phyloP scores from a whole-genome alignment of 2,797 vertebrate genomes.

The Podarcis siculus region DNA sequence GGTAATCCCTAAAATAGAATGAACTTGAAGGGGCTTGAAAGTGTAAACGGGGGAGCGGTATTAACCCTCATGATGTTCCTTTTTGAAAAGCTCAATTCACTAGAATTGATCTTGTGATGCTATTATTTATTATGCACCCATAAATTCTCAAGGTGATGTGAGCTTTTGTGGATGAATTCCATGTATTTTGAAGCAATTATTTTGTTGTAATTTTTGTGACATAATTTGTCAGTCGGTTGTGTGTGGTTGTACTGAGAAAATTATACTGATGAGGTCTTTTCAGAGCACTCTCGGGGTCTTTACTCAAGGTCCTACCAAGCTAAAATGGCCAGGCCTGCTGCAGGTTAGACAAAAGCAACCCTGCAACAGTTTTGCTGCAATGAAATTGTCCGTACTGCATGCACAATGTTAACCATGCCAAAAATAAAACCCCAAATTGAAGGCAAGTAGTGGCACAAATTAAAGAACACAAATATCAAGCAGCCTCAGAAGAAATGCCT shows the following conservation, averaged over 20 bases:
- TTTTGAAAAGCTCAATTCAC: neutral
- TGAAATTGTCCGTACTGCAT: neutral
- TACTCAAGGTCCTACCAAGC: constrained; percentile 8
- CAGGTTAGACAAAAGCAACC: neutral
- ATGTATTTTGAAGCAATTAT: constrained; percentile 3
- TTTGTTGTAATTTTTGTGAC: constrained; percentile 1
- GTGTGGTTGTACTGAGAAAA: neutral
- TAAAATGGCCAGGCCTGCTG: neutral
- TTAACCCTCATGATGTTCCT: no score
- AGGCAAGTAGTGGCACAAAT: neutral
- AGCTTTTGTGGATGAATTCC: neutral
- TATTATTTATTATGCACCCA: neutral
- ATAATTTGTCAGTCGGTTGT: neutral
- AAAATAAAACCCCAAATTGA: constrained; percentile 14
- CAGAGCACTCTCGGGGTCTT: neutral
- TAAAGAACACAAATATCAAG: neutral
- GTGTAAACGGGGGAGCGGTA: neutral
- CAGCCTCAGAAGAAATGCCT: neutral
- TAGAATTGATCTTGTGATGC: neutral
- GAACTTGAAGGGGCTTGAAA: neutral
- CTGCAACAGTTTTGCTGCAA: neutral
- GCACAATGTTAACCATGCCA: neutral
- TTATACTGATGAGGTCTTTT: neutral
- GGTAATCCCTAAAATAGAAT: neutral
- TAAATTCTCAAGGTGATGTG: neutral